These are phyloP conservation scores for Trichonephila inaurata DNA, from an alignment of 1,140 invertebrate species.

Conservation along the genomic window DNA sequence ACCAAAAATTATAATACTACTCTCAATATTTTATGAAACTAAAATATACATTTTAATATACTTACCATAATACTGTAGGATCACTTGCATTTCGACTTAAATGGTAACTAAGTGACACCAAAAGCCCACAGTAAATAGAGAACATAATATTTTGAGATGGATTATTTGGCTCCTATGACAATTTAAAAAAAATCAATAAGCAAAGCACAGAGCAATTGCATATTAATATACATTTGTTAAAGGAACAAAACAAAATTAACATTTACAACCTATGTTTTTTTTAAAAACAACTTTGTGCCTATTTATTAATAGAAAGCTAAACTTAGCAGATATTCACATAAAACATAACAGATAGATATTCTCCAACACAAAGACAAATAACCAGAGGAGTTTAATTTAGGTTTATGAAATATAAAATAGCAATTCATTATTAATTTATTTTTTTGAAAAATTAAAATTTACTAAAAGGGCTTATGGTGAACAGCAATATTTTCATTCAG, in stretches of 20 bases:
- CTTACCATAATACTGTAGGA: slow-evolving; percentile 92
- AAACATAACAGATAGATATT: too few species aligned
- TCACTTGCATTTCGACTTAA: slow-evolving; percentile 95
- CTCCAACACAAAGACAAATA: too few species aligned
- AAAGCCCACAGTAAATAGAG: slow-evolving; percentile 95
- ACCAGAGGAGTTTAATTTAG: too few species aligned
- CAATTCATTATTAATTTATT: too few species aligned
- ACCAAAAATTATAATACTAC: too few species aligned
- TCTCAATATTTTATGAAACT: neutral
- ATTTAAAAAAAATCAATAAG: neutral
- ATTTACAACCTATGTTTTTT: neutral
- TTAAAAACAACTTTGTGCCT: too few species aligned
- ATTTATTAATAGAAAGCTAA: too few species aligned
- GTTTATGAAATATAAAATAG: too few species aligned
- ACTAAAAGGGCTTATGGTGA: too few species aligned
- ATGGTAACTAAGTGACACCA: slow-evolving; percentile 95
- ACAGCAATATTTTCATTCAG: too few species aligned
- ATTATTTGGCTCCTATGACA: slow-evolving; percentile 86
- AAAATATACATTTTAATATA: slow-evolving; percentile 3
- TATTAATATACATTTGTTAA: neutral
- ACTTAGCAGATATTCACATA: too few species aligned
- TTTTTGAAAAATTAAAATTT: too few species aligned
- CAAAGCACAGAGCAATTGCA: neutral
- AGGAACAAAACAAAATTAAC: neutral
- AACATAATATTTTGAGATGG: slow-evolving; percentile 95